Percentiles rank a stretch among this genome's conserved stretches.
phyloP scores from a whole-genome alignment of 2,797 vertebrate species.

The Poecilia gillii region DNA sequence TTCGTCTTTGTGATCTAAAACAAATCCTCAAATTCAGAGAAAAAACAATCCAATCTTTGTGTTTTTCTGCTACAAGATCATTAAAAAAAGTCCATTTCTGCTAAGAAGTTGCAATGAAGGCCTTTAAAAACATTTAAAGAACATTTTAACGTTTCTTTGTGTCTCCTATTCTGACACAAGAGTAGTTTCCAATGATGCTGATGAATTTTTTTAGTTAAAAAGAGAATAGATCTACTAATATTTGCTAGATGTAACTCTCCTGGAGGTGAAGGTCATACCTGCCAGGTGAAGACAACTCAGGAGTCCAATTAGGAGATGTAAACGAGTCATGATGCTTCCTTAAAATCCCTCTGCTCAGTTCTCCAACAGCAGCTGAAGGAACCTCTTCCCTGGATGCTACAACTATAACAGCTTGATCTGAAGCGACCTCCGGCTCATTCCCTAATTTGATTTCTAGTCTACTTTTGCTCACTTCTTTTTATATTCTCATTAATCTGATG shows the following conservation, averaged over 20 bases:
- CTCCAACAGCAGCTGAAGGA: conserved; percentile 3
- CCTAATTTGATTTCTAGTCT: conserved; percentile 27
- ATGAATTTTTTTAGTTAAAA: not conserved
- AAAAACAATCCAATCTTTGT: not conserved
- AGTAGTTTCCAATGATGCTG: not conserved
- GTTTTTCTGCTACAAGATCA: not conserved
- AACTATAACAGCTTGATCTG: conserved; percentile 19
- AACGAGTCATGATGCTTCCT: conserved; percentile 58
- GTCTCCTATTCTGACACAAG: not conserved
- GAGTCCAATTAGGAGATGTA: conserved; percentile 46
- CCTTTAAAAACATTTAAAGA: not conserved
- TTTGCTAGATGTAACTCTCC: not conserved
- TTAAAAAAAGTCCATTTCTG: not conserved
- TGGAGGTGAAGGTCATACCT: conserved; percentile 61
- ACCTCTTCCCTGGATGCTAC: not conserved
- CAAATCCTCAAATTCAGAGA: not conserved
- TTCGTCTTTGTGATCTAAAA: not conserved
- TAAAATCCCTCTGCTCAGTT: conserved; percentile 7
- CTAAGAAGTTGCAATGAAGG: not conserved
- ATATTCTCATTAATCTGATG: not conserved
- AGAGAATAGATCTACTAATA: not conserved
- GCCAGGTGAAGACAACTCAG: conserved; percentile 66
- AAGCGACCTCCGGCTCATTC: conserved; percentile 6
- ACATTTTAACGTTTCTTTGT: not conserved
- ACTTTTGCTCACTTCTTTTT: not conserved